Conservation (phyloP, 1,140 invertebrate genomes). For the Tetramorium alpestre region DNA sequence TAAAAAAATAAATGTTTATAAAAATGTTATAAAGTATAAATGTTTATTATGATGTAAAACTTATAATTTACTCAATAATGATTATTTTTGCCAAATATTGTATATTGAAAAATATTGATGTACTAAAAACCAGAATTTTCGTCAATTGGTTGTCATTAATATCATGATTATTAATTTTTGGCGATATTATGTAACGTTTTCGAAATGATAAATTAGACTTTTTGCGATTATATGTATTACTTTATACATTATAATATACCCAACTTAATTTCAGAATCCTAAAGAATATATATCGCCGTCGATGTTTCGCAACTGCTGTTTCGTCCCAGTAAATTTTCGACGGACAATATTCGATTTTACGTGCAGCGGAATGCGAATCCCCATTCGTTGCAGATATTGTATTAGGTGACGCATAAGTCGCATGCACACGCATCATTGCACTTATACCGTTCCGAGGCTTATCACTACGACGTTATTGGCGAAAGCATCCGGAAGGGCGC, state of each 20-base stretch:
- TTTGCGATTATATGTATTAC: not conserved
- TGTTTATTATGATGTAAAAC: not conserved
- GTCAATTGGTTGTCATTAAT: not conserved
- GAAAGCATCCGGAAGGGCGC: constrained; percentile 49
- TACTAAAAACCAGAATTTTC: not conserved
- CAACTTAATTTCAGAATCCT: not conserved
- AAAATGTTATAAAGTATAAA: not conserved
- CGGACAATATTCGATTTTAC: constrained; percentile 32
- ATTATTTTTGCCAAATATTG: not conserved
- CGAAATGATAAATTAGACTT: not conserved
- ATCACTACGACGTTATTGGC: constrained; percentile 46
- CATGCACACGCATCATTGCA: constrained; percentile 48
- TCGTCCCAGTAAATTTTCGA: constrained; percentile 10
- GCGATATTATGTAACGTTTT: not conserved
- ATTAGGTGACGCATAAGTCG: constrained; percentile 43
- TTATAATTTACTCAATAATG: not conserved
- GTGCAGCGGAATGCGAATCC: not conserved
- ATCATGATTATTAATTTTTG: not conserved
- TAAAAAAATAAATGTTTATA: not conserved
- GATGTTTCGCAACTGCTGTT: not conserved
- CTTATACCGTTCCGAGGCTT: constrained; percentile 17
- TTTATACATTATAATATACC: not conserved
- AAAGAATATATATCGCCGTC: not conserved
- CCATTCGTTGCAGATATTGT: not conserved
- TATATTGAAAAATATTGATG: not conserved